Base-by-base conservation (phyloP, 2,113 vertebrate genomes). In the Hippocampus mohnikei region DNA sequence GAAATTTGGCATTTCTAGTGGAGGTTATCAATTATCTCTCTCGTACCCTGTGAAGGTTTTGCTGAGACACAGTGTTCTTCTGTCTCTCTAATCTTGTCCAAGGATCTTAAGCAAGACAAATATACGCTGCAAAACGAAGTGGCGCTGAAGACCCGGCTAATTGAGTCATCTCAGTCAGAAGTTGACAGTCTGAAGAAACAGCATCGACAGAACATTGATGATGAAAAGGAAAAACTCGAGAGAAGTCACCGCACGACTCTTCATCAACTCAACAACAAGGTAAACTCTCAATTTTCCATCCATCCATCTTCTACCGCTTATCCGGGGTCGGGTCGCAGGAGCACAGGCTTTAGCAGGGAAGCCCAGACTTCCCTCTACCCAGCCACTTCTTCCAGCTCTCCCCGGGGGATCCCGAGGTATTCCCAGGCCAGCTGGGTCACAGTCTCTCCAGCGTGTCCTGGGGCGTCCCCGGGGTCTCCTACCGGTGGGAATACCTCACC, bases 91-190 rank as follows among this genome's bases (percentile, higher is more conserved):
- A 12, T 71, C 9, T 18, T 81, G 16, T 64, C 23, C 72, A 2
- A 94, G 93, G 79, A 41, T 11, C 80, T 93, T 0, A 92, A 94
- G 75, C 97, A 99, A 59, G 94, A 97, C 53, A 98, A 96, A 74
- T 98, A 96, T 50, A 92, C 95, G 15, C 87, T 98, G 60, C 94
- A 95, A 75, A 94, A 91, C 84, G 96, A 98, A 78, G 90, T 95
- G 56, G 94, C 93, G 61, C 88, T 99, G 12, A 98, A 98, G 90
- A 91, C 65, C 68, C 92, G 93, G 16, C 95, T 98, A 91, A 72
- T 98, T 71, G 94, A 95, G 66, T 98, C 95, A 3, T 72, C 98
- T 77, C 91, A 87, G 74, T 94, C 91, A 21, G 97, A 99, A 78
- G 94, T 90, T n/a, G 96, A 98, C 11, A 85, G 88, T 62, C 55